Conservation (phyloP, 2,113 vertebrate species). For the Apistogramma diplotaenia region DNA sequence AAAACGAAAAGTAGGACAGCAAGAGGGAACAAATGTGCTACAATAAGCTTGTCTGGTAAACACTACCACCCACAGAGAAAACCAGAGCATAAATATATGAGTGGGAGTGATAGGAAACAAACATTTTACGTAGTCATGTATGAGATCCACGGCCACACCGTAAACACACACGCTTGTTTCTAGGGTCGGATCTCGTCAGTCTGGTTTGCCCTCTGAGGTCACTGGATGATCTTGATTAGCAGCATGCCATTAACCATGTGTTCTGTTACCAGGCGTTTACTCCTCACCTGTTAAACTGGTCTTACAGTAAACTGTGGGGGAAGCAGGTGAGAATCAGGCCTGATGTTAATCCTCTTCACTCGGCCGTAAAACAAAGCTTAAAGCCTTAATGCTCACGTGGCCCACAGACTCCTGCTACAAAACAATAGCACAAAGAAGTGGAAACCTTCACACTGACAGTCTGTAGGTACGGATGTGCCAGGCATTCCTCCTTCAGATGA, state of each 20-base stretch:
- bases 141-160: neutral
- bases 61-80: neutral
- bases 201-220: neutral
- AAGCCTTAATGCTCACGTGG: neutral
- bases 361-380: neutral
- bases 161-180: neutral
- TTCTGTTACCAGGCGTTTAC: neutral
- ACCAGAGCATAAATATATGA: neutral
- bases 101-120: neutral
- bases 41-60: neutral
- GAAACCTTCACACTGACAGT: neutral
- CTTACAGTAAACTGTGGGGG: neutral
- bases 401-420: neutral
- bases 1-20: conserved; percentile 21
- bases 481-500: neutral
- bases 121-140: neutral
- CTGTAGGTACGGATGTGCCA: neutral
- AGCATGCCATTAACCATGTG: neutral
- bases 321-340: conserved; percentile 9
- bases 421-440: neutral
- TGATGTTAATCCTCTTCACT: conserved; percentile 7
- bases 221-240: neutral
- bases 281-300: neutral
- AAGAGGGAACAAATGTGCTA: neutral
- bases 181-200: neutral